Evolutionary conservation across 2,797 vertebrate genomes (phyloP), one percentile per base, ranked within the genome.

Genomic region (Tadarida brasiliensis): DNA sequence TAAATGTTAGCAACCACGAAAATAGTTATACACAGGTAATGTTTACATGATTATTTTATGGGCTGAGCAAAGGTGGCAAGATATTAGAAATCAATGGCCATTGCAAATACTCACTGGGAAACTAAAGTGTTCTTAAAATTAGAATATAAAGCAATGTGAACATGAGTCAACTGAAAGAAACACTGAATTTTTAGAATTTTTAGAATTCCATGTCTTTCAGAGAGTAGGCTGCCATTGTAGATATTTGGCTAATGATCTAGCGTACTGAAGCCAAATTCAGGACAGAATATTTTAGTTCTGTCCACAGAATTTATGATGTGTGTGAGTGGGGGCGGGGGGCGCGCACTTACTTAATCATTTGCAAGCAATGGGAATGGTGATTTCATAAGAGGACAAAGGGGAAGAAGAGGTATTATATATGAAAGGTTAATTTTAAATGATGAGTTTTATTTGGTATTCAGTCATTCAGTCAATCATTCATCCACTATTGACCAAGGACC

Each of bases 141-240:
- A 85, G 30, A 92, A 92, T 49, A 54, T 67, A 94, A 85, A 81
- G 81, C 67, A 81, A 76, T 74, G 44, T 68, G 73, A 81, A 91
- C 19, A 57, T 84, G 85, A 78, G 47, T 92, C 80, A 94, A 81
- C 22, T 81, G 78, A 92, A 67, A 89, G 44, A 44, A 89, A 89
- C n/a, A 94, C 0, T 54, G 49, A 94, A 88, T 89, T 94, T 96
- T 88, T 44, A 44, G 49, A 94, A 88, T 89, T 94, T 96, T 88
- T 44, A 44, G 39, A 44, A 44, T 44, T 44, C 61, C 78, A 73
- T 92, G 89, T 94, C 78, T 94, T 89, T 26, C 71, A 71, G 56
- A 49, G 63, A 78, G 3, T 33, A 16, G 78, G 63, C 33, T 94
- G 16, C 71, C 59, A n/a, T 73, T 85, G 76, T 73, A 39, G 78